Evolutionary conservation across 1,140 invertebrate species (phyloP), one percentile per base, ranked within the genome.

Genomic region (Lamellibrachia luymesi): DNA sequence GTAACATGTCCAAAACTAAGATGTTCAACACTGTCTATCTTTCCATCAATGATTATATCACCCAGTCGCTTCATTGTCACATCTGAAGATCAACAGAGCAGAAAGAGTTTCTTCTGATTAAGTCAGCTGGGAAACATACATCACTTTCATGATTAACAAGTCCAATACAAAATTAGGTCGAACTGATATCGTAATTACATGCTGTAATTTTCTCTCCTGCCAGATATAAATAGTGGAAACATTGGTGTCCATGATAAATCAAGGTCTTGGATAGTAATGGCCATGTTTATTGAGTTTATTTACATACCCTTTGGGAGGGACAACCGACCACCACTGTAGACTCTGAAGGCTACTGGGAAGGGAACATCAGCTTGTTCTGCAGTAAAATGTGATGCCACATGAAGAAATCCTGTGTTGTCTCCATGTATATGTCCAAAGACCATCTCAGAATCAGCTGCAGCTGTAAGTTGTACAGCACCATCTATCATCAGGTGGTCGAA

Each of bases 371-470:
- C 93, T 56, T 94, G 93, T 27, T 92, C 50, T 13, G 95, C 93
- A 4, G 92, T 93, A 8, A 95, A 92, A 50, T 94, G 93, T 93
- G 94, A 94, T 52, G 94, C 94, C 13, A 92, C 92, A 13, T 94
- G 94, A 5, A 95, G 51, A 94, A 95, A 94, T 49, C 95, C 95
- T 64, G 94, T 93, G 90, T 94, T 91, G 91, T 95, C 95, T 56
- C 95, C 95, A 91, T 94, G 93, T 0, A 95, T 93, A 56, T 94
- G 93, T 38, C 94, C 94, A 49, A 95, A 94, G 2, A 90, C 93
- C 27, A 93, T 91, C 2, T 38, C 89, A 4, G 92, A 64, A 25
- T 91, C 27, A 92, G 94, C 94, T 25, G 80, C 92, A 50, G 95
- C 94, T 6, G 94, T 94, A 7, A 95, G 92, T 93, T 95, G 95